phyloP scores from a whole-genome alignment of 2,797 vertebrate species.

The Myotis vivesi region DNA sequence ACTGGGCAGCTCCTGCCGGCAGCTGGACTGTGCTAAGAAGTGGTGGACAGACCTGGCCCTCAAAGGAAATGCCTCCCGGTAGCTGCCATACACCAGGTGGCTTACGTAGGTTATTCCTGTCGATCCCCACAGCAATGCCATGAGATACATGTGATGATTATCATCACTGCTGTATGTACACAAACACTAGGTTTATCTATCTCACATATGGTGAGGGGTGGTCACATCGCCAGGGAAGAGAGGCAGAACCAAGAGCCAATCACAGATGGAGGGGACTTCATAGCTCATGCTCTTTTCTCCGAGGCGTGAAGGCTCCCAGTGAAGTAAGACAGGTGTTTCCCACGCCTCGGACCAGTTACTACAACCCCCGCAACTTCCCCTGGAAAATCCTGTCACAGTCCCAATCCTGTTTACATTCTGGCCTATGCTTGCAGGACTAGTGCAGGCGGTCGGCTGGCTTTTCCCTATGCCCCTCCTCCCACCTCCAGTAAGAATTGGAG shows the following conservation, averaged over 20 bases:
- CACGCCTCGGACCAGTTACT: not conserved
- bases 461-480: not conserved
- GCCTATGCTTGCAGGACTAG: not conserved
- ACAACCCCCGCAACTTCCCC: not conserved
- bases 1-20: not conserved
- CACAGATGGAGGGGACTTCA: not conserved
- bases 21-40: not conserved
- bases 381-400: not conserved
- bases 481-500: not conserved
- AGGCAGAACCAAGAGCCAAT: not conserved
- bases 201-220: not conserved
- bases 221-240: not conserved
- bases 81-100: not conserved
- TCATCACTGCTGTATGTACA: not conserved
- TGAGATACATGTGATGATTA: not conserved
- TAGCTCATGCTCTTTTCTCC: not conserved
- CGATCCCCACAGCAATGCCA: not conserved
- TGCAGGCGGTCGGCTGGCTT: not conserved
- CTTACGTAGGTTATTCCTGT: not conserved
- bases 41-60: not conserved
- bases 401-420: not conserved
- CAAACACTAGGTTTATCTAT: not conserved
- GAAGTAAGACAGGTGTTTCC: not conserved
- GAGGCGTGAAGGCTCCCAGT: not conserved
- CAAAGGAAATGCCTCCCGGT: not conserved